phyloP scores from a whole-genome alignment of 1,140 invertebrate genomes.

The Atta cephalotes region DNA sequence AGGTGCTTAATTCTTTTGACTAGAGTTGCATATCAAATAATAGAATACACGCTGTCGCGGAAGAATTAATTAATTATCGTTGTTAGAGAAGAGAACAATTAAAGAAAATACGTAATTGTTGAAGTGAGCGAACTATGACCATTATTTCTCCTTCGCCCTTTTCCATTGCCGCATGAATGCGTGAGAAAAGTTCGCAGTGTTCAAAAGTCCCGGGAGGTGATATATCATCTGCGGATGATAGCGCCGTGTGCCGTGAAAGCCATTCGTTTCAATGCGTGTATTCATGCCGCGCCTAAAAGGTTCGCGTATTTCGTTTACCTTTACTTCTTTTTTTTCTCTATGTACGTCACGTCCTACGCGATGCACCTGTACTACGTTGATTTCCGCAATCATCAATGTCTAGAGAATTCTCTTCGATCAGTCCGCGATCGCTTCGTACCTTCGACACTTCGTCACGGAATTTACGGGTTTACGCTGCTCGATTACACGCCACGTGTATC shows the following conservation, averaged over 20 bases:
- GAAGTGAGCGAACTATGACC: constrained; percentile 15
- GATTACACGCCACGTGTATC: constrained; percentile 6
- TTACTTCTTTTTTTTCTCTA: constrained; percentile 13
- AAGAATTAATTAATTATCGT: constrained; percentile 18
- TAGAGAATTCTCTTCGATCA: constrained; percentile 13
- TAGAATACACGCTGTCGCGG: background rate
- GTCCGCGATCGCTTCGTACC: constrained; percentile 4
- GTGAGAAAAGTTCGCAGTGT: constrained; percentile 75
- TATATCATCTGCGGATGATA: constrained; percentile 80
- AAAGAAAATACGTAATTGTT: constrained; percentile 15
- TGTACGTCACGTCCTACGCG: constrained; percentile 12
- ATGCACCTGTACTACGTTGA: constrained; percentile 24
- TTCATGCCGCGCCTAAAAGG: constrained; percentile 74
- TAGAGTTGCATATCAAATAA: background rate
- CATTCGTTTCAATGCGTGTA: constrained; percentile 78
- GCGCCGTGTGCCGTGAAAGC: constrained; percentile 70
- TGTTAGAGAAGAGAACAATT: too few relatives aligned
- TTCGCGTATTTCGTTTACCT: constrained; percentile 46
- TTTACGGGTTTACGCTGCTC: constrained; percentile 24
- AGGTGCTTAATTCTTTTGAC: too few relatives aligned
- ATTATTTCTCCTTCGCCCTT: constrained; percentile 29
- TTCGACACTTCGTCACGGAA: constrained; percentile 39
- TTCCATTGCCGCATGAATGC: constrained; percentile 68
- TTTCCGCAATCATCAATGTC: background rate
- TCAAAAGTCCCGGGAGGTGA: constrained; percentile 73